These are phyloP conservation scores for Habrosyne pyritoides DNA, from an alignment of 2,888 invertebrate genomes.

Conservation along the genomic window DNA sequence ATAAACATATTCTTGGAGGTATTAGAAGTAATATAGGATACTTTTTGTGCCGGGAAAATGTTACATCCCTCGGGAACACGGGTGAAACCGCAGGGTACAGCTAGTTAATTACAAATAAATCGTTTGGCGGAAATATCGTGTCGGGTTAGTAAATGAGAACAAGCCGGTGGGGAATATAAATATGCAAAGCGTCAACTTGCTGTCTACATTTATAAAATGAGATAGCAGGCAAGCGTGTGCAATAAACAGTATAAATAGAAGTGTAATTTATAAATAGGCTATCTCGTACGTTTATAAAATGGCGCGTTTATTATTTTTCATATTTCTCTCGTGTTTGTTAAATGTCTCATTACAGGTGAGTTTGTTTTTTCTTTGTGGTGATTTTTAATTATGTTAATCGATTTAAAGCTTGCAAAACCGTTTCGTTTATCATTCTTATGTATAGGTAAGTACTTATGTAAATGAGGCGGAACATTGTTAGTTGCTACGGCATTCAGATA, in stretches of 20 bases:
- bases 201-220: not conserved
- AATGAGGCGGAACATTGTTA: too few species aligned
- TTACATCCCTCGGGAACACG: too few species aligned
- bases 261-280: not conserved
- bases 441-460: too few species aligned
- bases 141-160: not conserved
- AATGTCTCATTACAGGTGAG: not conserved
- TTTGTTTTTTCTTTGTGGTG: not conserved
- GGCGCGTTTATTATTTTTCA: not conserved
- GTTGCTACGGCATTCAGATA: too few species aligned
- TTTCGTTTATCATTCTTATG: too few species aligned
- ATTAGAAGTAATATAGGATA: too few species aligned
- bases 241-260: not conserved
- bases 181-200: not conserved
- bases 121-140: conserved; percentile 1
- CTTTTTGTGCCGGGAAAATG: too few species aligned
- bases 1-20: too few species aligned
- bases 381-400: too few species aligned
- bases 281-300: not conserved
- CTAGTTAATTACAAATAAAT: too few species aligned
- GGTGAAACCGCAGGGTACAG: too few species aligned
- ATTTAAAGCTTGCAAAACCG: too few species aligned
- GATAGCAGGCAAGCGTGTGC: not conserved
- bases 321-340: not conserved
- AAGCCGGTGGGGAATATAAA: not conserved